Evolutionary conservation across 2,113 vertebrate genomes (phyloP), one percentile per base, ranked within the genome.

Genomic region (Hypocryptadius cinnamomeus): DNA sequence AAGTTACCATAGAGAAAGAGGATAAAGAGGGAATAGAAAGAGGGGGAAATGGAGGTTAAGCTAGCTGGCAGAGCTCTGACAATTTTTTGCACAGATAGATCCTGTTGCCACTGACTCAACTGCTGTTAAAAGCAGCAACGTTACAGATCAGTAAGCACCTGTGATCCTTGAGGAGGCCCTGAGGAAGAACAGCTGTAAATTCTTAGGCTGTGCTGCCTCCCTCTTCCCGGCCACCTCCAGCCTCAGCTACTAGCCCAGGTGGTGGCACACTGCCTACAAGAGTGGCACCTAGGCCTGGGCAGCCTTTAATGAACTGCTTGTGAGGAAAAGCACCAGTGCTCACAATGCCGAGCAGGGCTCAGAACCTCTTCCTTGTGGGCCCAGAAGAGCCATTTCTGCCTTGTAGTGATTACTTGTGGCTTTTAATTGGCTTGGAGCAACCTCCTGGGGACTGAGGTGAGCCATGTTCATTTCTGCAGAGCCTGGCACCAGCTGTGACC

Each of bases 31-130:
- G 8, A 60, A 65, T 9, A n/a, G 47, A 77, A 22, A 47, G 17
- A 45, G 6, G 11, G 39, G 3, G 19, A 70, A 74, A 44, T 9
- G 27, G 23, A 68, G 69, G 19, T 11, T 7, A 40, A n/a, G 48
- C 10, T 63, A 92, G 28, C 10, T 35, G 53, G 24, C 19, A 48
- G 8, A 28, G 48, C 27, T 37, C 53, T 8, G 6, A 21, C 30
- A 64, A 20, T 37, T 19, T 23, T 70, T 47, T 7, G 24, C 18
- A 10, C 5, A 60, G 66, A 47, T 20, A 68, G 14, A 60, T 22
- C 19, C 21, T 25, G 4, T 2, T 27, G 44, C 30, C 24, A 15
- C 8, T 0, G 0, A 1, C 20, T 37, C 2, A 0, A 10, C n/a
- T n/a, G n/a, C 23, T 23, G 51, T 39, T 66, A 28, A 24, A 51